Base-by-base conservation (phyloP, 1,140 invertebrate species). In the Maniola jurtina region DNA sequence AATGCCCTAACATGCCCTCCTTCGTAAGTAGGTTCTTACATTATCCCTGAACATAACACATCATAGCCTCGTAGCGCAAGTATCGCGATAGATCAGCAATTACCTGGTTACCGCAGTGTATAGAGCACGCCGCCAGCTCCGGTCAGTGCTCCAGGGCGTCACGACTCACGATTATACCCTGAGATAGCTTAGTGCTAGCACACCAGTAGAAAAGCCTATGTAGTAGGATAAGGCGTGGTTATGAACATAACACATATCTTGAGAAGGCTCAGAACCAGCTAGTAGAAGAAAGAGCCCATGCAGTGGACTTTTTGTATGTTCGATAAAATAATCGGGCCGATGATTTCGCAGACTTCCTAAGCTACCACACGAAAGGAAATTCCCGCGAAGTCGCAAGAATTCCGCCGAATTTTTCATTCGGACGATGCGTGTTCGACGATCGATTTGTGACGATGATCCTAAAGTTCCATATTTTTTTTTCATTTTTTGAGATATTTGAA, bases 101-200 rank as follows among this genome's bases (percentile, higher is more conserved):
- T 55, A 35, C 52, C 48, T 25, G 38, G 34, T 13, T 8, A 33
- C 38, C 16, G 34, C n/a, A 33, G 16, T 33, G 13, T 42, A 52
- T 57, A n/a, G 48, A 15, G 58, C 54, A 59, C 33, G 54, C n/a
- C 45, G 36, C 16, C n/a, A 36, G 45, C 38, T 38, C n/a, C 65
- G 65, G 65, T 67, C 65, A 67, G 59, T 67, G 65, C 65, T 55
- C 65, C 40, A 16, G n/a, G 59, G 57, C 65, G 42, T 48, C 56
- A 42, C 52, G 48, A 45, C 14, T 42, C 36, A 42, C 38, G 57
- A 59, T 38, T 33, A 45, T n/a, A 42, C 38, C 54, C 1, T 34
- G 35, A 55, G 9, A 48, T 25, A 13, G 40, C 40, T 9, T 11
- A 42, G 6, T 3, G 40, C 40, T 42, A 42, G 13, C 11, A 45